Evolutionary conservation across 2,888 invertebrate genomes (phyloP), one percentile per base, ranked within the genome.

Genomic region (Eumerus sabulonum): DNA sequence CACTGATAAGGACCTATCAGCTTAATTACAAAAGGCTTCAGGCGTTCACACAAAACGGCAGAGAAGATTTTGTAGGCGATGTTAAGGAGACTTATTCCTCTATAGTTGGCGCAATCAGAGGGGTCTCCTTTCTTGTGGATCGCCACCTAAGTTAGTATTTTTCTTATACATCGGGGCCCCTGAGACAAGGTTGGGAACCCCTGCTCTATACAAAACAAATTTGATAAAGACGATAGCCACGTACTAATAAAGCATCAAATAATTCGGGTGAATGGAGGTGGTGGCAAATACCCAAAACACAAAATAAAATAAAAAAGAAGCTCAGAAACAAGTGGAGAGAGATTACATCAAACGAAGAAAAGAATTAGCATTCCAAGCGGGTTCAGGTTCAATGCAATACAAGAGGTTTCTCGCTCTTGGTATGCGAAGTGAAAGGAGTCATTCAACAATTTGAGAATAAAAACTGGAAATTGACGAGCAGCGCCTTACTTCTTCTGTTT

Each of bases 401-500:
- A 72, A 76, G 76, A 76, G 64, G 77, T 35, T 66, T 72, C 27
- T 4, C 27, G 27, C 7, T 27, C 76, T 3, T 82, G 84, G 84
- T 84, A 85, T 85, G 84, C 68, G 66, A 85, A 85, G 85, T 85
- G 85, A 85, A 85, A 85, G 85, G 85, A 84, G 85, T 85, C 84
- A 82, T 82, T 82, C 84, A 76, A 82, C 82, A 84, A 82, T 81
- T 64, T 81, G 56, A 81, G 70, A 71, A 81, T 70, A 71, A 74
- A 79, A 79, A 79, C 79, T 79, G 74, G 74, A 74, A 74, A 79
- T 79, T 74, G 74, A 79, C 68, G 63, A 70, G 63, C 79, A 79
- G 74, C 79, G 79, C 79, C 79, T 79, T 79, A 79, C 79, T 79
- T 79, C 68, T 79, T 68, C 62, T 53, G 57, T 51, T 74, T 36